Percentiles rank a stretch among this genome's conserved stretches.
These are phyloP conservation scores for Struthio camelus DNA, from an alignment of 2,113 vertebrate species.

Conservation along the genomic window DNA sequence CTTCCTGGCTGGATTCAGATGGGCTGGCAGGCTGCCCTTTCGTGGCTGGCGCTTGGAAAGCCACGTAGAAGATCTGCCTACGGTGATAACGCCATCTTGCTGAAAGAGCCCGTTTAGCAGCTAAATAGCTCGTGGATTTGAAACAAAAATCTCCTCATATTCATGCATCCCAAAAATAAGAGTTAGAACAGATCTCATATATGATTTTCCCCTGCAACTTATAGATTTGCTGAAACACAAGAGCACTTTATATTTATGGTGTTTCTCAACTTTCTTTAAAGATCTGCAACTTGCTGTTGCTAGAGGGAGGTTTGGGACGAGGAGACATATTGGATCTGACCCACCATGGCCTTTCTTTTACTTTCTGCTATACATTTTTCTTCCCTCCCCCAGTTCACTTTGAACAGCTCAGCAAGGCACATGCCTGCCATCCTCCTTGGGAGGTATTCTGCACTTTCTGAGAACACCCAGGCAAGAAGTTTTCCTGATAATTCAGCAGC, in stretches of 20 bases:
- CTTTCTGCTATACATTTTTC: background rate
- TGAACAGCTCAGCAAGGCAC: background rate
- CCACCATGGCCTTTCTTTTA: background rate
- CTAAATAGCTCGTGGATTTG: background rate
- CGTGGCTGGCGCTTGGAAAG: background rate
- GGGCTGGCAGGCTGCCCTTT: background rate
- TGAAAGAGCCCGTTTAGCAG: background rate
- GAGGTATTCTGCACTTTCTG: background rate
- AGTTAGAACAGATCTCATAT: background rate
- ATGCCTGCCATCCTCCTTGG: background rate
- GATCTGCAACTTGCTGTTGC: background rate
- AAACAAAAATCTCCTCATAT: background rate
- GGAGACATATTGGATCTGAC: background rate
- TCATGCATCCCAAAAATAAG: background rate
- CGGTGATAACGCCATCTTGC: background rate
- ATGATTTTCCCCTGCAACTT: background rate
- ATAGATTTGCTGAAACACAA: background rate
- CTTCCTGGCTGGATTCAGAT: background rate
- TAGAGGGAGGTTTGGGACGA: background rate
- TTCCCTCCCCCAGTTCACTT: background rate
- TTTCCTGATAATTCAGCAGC: background rate
- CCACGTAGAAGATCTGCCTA: background rate
- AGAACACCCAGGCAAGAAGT: background rate
- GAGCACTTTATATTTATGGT: background rate
- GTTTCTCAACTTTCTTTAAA: constrained; percentile 21